These are phyloP conservation scores for Halisarca cf. caerulea DNA, from an alignment of 37 sponge, comb jelly and placozoan genomes.

Conservation along the genomic window DNA sequence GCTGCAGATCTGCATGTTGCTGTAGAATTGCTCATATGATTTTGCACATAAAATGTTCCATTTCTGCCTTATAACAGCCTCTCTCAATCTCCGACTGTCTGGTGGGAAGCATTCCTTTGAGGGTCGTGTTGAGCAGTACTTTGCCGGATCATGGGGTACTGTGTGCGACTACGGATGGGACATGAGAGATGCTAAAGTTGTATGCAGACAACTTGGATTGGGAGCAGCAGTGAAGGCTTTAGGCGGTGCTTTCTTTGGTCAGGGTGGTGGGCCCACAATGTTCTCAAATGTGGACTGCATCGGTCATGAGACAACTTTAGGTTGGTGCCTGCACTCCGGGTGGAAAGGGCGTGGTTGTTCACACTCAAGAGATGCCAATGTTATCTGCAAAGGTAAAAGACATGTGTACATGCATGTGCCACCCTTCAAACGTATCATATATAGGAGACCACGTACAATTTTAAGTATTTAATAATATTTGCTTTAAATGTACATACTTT, in stretches of 20 bases:
- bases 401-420: no score
- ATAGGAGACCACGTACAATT: no score
- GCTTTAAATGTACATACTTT: no score
- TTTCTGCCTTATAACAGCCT: background rate
- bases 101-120: background rate
- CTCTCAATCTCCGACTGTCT: background rate
- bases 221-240: slow-evolving; percentile 21
- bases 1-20: no score
- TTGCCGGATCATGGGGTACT: slow-evolving; percentile 28
- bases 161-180: slow-evolving; percentile 21
- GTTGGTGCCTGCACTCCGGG: slow-evolving; percentile 6
- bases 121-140: slow-evolving; percentile 33
- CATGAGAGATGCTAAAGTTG: slow-evolving; percentile 25
- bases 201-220: slow-evolving; percentile 29
- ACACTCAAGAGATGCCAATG: background rate
- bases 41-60: background rate
- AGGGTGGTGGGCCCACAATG: background rate
- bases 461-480: no score
- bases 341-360: background rate
- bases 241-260: slow-evolving; percentile 1
- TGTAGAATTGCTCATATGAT: no score
- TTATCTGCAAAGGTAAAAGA: slow-evolving; percentile 6
- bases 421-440: no score
- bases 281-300: slow-evolving; percentile 26
- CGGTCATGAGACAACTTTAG: background rate